Percentiles rank a stretch among this genome's conserved stretches.
phyloP scores from a whole-genome alignment of 2,888 invertebrate genomes.

The Platycheirus rosarum region DNA sequence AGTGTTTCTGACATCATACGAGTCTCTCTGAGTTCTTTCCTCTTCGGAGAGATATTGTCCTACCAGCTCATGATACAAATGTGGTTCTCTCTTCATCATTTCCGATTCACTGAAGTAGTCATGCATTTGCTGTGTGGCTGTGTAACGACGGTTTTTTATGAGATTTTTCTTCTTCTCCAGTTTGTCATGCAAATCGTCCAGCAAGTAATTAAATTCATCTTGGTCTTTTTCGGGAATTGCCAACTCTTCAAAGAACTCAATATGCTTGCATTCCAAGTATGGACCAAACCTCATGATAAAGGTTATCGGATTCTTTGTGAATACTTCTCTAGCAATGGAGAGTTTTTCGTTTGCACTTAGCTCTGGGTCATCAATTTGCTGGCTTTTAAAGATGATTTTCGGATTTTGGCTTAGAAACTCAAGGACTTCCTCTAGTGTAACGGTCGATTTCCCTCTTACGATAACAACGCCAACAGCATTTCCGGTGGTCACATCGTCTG shows the following conservation, averaged over 20 bases:
- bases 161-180: conserved; percentile 84
- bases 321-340: conserved; percentile 86
- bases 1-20: conserved; percentile 83
- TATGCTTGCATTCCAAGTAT: conserved; percentile 86
- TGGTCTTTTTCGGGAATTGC: conserved; percentile 80
- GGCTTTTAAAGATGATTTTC: conserved; percentile 88
- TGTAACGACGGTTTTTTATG: conserved; percentile 91
- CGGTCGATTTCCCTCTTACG: conserved; percentile 36
- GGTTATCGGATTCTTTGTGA: conserved; percentile 86
- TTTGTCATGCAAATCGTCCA: conserved; percentile 85
- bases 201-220: conserved; percentile 86
- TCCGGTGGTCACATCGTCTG: conserved; percentile 39
- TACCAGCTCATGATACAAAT: conserved; percentile 94
- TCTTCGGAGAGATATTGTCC: conserved; percentile 92
- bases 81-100: conserved; percentile 96
- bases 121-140: conserved; percentile 87
- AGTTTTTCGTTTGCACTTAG: conserved; percentile 88
- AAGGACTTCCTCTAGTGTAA: conserved; percentile 76
- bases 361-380: conserved; percentile 91
- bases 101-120: conserved; percentile 94
- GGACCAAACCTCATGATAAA: conserved; percentile 92
- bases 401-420: conserved; percentile 78
- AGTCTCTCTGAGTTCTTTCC: conserved; percentile 87
- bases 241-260: conserved; percentile 86
- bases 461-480: conserved; percentile 23